Conservation (phyloP, 2,888 invertebrate genomes). For the Thelaira solivaga region DNA sequence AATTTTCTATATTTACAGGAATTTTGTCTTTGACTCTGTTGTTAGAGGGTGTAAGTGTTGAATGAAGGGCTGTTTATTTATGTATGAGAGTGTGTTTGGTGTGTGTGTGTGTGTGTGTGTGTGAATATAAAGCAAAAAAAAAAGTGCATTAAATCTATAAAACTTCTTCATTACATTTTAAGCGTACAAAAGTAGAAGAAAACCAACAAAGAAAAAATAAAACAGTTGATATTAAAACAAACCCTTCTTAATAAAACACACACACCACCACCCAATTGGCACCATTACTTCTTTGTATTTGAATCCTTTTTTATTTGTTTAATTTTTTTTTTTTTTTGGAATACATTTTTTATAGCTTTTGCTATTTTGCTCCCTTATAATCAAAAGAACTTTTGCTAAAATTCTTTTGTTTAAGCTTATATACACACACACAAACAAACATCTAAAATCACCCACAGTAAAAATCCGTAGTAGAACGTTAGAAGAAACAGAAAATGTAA, state of each 20-base stretch:
- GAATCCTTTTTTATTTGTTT: constrained; percentile 2
- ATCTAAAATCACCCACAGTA: background rate
- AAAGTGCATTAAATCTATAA: constrained; percentile 54
- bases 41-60: too few relatives aligned
- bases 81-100: too few relatives aligned
- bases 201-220: constrained; percentile 14
- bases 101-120: too few relatives aligned
- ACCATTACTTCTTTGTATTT: constrained; percentile 1
- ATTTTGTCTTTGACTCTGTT: too few relatives aligned
- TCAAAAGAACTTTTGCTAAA: constrained; percentile 47
- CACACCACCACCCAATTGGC: background rate
- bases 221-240: constrained; percentile 47
- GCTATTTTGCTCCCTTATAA: constrained; percentile 36
- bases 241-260: constrained; percentile 36
- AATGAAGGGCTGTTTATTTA: too few relatives aligned
- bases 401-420: constrained; percentile 57
- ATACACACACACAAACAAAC: background rate
- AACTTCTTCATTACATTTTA: constrained; percentile 60
- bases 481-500: constrained; percentile 1
- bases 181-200: constrained; percentile 31
- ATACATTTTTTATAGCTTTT: constrained; percentile 4
- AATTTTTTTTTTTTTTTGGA: background rate
- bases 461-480: background rate
- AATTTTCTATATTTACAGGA: too few relatives aligned
- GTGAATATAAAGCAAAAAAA: constrained; percentile 6